These are phyloP conservation scores for Colletes collaris DNA, from an alignment of 2,888 invertebrate species.

Conservation along the genomic window DNA sequence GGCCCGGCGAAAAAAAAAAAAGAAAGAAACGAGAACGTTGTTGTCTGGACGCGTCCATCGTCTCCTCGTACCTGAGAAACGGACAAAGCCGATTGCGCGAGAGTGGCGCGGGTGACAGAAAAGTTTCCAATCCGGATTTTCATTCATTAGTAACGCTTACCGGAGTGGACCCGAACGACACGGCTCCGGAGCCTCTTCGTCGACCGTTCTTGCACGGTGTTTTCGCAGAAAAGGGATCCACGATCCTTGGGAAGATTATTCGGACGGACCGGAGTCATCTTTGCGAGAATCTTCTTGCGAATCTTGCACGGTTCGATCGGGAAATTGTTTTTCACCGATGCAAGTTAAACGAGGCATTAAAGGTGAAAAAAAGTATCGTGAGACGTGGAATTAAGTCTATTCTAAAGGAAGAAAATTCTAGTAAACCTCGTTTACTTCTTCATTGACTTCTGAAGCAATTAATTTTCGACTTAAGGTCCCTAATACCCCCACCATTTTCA, in stretches of 20 bases:
- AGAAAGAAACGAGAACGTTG: slow-evolving; percentile 36
- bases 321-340: no score
- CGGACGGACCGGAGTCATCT: background rate
- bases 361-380: no score
- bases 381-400: no score
- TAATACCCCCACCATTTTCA: no score
- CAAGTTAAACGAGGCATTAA: no score
- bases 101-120: slow-evolving; percentile 52
- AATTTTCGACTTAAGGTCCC: no score
- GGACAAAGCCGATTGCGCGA: slow-evolving; percentile 65
- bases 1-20: background rate
- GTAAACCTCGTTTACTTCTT: no score
- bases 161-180: slow-evolving; percentile 51
- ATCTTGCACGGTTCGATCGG: background rate
- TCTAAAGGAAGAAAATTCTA: no score
- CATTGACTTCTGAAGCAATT: no score
- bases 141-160: slow-evolving; percentile 64
- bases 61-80: slow-evolving; percentile 42
- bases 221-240: background rate
- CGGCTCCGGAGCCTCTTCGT: slow-evolving; percentile 6
- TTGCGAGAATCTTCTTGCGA: background rate
- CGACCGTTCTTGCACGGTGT: slow-evolving; percentile 14
- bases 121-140: slow-evolving; percentile 70
- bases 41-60: slow-evolving; percentile 32
- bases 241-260: background rate